Percentiles rank a stretch among this genome's conserved stretches.
phyloP scores from a whole-genome alignment of 2,888 invertebrate species.

The Netelia inedita region DNA sequence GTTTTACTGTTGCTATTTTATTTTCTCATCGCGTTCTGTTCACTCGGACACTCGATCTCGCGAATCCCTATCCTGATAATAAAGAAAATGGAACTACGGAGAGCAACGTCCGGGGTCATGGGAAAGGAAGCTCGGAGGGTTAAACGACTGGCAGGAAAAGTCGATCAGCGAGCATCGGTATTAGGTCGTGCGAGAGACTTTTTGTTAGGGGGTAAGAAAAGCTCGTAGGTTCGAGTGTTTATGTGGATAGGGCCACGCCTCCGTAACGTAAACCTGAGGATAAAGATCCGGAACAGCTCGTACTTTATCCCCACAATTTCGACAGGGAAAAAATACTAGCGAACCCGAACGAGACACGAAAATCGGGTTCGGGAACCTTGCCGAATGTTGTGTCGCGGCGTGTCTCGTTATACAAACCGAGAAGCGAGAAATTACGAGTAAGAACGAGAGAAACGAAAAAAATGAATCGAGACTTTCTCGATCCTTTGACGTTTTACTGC shows the following conservation, averaged over 20 bases:
- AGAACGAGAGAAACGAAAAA: constrained; percentile 24
- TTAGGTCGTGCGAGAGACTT: constrained; percentile 11
- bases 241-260: not conserved
- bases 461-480: constrained; percentile 3
- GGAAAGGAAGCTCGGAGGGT: not conserved
- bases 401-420: not conserved
- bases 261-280: not conserved
- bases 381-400: constrained; percentile 6
- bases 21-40: not conserved
- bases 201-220: constrained; percentile 4
- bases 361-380: constrained; percentile 1
- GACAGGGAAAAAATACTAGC: constrained; percentile 8
- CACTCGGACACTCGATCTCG: not conserved
- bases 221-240: constrained; percentile 20
- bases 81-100: not conserved
- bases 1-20: not conserved
- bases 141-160: constrained; percentile 19
- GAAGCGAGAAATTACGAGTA: not conserved
- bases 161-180: constrained; percentile 35
- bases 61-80: not conserved
- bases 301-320: not conserved
- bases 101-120: not conserved
- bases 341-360: constrained; percentile 9
- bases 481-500: constrained; percentile 37
- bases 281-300: constrained; percentile 18